Evolutionary conservation across 1,140 invertebrate species (phyloP), one percentile per base, ranked within the genome.

Genomic region (Radopholus similis): DNA sequence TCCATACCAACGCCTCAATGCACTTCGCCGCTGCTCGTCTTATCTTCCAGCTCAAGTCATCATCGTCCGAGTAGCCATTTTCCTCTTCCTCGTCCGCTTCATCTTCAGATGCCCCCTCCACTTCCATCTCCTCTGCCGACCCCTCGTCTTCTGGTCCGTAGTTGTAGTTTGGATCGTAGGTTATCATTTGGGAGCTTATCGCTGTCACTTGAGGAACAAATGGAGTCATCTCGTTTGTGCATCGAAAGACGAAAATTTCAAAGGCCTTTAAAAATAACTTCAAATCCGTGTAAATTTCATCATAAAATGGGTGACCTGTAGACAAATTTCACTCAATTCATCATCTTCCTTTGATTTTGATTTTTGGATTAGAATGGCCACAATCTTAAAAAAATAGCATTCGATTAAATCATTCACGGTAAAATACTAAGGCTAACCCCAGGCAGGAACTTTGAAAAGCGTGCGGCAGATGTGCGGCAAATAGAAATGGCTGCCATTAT

Each of bases 11-110:
- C 8, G 93, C 91, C 84, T 97, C 93, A 4, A 99, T 84, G 83
- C 95, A 97, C 85, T 98, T 99, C 0, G 95, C 95, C 35, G 95
- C 91, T 4, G 94, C 90, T 49, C 95, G 87, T 54, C 96, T 86
- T 15, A 89, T 88, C 86, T 99, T 99, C 95, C 96, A 99, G 64
- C 92, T 95, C 90, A 98, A 94, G 83, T 99, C 96, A 83, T 99
- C 96, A 21, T 87, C 87, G 72, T 89, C 89, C 21, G 87, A 89
- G 70, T 88, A 88, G 86, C 88, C 38, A 64, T 77, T 68, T 5
- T 67, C 71, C 9, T 76, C 75, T 32, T 68, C 69, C 1, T 76
- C 80, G 3, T 76, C 77, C 23, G 82, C 77, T 47, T 87, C 86
- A 69, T 89, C 89, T 76, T 91, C 13, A 28, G 28, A 13, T 26